phyloP scores from a whole-genome alignment of 1,140 invertebrate genomes.

The Apis laboriosa region DNA sequence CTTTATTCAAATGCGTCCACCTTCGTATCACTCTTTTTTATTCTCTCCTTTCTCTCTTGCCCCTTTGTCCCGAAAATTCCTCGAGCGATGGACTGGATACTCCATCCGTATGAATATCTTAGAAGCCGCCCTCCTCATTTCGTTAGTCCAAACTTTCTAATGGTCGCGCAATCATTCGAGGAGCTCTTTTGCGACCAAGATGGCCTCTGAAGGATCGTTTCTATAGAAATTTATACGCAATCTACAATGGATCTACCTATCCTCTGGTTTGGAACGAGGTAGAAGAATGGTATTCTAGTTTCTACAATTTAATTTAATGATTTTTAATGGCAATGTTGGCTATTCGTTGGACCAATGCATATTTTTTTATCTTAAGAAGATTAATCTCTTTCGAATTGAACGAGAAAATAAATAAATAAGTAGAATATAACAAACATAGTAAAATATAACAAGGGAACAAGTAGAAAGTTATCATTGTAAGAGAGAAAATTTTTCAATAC shows the following conservation, averaged over 20 bases:
- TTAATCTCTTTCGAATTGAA: too few relatives aligned
- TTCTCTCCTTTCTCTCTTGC: background rate
- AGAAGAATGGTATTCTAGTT: background rate
- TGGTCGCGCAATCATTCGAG: constrained; percentile 25
- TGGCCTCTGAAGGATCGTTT: background rate
- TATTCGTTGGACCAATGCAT: too few relatives aligned
- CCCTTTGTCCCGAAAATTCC: constrained; percentile 28
- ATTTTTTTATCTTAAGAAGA: too few relatives aligned
- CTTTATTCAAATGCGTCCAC: constrained; percentile 72
- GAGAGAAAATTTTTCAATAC: too few relatives aligned
- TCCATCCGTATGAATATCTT: background rate
- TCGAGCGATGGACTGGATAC: background rate
- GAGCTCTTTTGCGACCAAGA: background rate
- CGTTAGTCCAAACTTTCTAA: constrained; percentile 21
- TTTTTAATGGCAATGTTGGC: too few relatives aligned
- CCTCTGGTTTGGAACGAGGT: background rate
- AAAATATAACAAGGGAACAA: too few relatives aligned
- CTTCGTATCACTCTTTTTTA: constrained; percentile 10
- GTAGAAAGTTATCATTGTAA: too few relatives aligned
- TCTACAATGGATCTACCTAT: background rate
- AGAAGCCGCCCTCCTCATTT: constrained; percentile 18
- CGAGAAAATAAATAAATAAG: too few relatives aligned
- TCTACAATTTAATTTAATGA: too few relatives aligned
- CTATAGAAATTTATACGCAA: background rate
- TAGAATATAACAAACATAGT: too few relatives aligned